Evolutionary conservation across 53 echinoderm and acorn worm species (phyloP).

Genomic region (Antedon mediterranea): DNA sequence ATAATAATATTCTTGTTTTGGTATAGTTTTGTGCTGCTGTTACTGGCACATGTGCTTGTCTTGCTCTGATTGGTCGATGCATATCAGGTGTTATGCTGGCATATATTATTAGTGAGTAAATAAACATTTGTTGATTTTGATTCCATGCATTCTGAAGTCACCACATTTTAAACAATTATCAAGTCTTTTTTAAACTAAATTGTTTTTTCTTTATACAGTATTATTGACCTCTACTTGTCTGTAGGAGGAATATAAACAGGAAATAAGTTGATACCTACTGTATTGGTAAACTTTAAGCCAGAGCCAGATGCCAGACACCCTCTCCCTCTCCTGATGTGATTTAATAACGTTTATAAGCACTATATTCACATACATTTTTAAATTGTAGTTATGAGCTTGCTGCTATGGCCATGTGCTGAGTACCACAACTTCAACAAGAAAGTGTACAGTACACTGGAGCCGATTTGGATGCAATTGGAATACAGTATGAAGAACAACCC

Average conservation of each 20-base stretch:
- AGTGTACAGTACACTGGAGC: conserved; percentile 42
- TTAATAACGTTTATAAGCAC: too few species aligned
- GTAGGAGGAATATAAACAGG: too few species aligned
- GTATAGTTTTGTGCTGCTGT: conserved; percentile 49
- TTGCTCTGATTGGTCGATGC: conserved; percentile 54
- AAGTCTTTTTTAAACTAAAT: too few species aligned
- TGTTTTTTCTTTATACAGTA: too few species aligned
- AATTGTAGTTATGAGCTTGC: conserved; percentile 41
- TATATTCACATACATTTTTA: neutral
- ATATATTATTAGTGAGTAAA: conserved; percentile 67
- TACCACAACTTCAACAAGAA: conserved; percentile 49
- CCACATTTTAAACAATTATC: too few species aligned
- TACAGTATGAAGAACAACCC: conserved; percentile 62
- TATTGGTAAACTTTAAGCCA: too few species aligned
- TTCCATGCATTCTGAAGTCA: too few species aligned
- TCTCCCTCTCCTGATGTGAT: too few species aligned
- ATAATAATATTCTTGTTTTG: neutral
- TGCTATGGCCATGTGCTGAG: conserved; percentile 59
- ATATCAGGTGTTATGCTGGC: conserved; percentile 67
- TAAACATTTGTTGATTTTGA: neutral
- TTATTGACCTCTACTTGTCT: too few species aligned
- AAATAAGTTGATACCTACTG: too few species aligned
- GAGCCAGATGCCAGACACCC: too few species aligned
- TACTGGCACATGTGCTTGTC: conserved; percentile 32
- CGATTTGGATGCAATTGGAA: conserved; percentile 74